Percentiles rank a stretch among this genome's conserved stretches.
Evolutionary conservation across 2,888 invertebrate species (phyloP).

Genomic region (Hyles lineata): DNA sequence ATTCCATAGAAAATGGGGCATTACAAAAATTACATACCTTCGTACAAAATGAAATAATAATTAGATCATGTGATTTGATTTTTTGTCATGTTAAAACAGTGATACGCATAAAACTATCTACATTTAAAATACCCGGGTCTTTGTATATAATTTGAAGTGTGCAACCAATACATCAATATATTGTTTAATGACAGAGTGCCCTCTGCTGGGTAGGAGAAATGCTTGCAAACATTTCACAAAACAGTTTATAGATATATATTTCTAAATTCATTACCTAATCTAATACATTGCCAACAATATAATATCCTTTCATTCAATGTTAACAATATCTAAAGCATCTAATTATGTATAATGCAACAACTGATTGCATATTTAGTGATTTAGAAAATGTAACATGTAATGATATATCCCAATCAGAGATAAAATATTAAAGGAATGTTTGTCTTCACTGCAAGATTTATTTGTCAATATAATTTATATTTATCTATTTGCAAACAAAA

Average conservation of each 20-base stretch:
- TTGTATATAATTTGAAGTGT: background rate
- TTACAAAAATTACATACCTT: conserved; percentile 23
- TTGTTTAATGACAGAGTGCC: background rate
- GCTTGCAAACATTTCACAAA: conserved; percentile 14
- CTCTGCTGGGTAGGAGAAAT: background rate
- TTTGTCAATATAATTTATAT: conserved; percentile 14
- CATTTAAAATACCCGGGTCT: background rate
- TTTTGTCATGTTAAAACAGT: background rate
- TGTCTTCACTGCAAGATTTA: conserved; percentile 28
- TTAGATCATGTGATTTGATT: conserved; percentile 1
- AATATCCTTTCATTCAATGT: conserved; percentile 50
- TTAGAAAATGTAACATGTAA: conserved; percentile 38
- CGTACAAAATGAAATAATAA: background rate
- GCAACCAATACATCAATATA: conserved; percentile 5
- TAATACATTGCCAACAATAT: conserved; percentile 62
- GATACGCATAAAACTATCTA: background rate
- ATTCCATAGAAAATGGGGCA: background rate
- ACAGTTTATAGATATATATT: conserved; percentile 26
- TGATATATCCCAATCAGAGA: conserved; percentile 43
- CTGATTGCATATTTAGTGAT: conserved; percentile 37
- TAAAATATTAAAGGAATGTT: conserved; percentile 58
- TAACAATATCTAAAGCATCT: conserved; percentile 60
- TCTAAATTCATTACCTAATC: conserved; percentile 44
- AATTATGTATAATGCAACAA: conserved; percentile 51
- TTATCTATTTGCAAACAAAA: conserved; percentile 33